Conservation (phyloP, 2,797 vertebrate genomes). For the Falco concolor region DNA sequence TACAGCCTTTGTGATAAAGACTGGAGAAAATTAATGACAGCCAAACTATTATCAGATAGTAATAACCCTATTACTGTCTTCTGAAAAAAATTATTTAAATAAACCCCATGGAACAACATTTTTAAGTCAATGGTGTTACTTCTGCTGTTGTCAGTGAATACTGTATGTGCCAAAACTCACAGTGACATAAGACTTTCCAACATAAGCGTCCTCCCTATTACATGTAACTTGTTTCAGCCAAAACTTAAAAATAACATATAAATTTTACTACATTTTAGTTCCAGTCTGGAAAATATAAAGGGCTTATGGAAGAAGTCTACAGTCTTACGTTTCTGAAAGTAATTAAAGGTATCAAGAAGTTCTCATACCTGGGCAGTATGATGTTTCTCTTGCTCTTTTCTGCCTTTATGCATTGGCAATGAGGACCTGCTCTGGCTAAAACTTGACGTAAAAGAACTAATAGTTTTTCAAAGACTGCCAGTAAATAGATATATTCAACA, state of each 20-base stretch:
- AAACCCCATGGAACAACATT: not conserved
- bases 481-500: not conserved
- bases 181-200: slow-evolving; percentile 74
- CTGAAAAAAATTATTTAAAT: slow-evolving; percentile 21
- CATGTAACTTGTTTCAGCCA: slow-evolving; percentile 54
- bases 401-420: not conserved
- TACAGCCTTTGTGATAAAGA: not conserved
- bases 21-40: slow-evolving; percentile 27
- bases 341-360: not conserved
- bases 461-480: not conserved
- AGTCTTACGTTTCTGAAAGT: not conserved
- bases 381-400: not conserved
- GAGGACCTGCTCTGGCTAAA: not conserved
- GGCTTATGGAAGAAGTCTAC: slow-evolving; percentile 19
- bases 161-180: slow-evolving; percentile 56
- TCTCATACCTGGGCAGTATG: not conserved
- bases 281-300: slow-evolving; percentile 51
- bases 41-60: slow-evolving; percentile 22
- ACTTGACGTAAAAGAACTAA: not conserved
- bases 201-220: slow-evolving; percentile 51
- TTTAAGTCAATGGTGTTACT: slow-evolving; percentile 50
- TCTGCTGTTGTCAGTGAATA: slow-evolving; percentile 42
- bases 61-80: slow-evolving; percentile 19
- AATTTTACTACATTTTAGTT: slow-evolving; percentile 47
- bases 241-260: slow-evolving; percentile 65